Evolutionary conservation across 2,888 invertebrate genomes (phyloP).

Genomic region (Trichopria drosophilae): DNA sequence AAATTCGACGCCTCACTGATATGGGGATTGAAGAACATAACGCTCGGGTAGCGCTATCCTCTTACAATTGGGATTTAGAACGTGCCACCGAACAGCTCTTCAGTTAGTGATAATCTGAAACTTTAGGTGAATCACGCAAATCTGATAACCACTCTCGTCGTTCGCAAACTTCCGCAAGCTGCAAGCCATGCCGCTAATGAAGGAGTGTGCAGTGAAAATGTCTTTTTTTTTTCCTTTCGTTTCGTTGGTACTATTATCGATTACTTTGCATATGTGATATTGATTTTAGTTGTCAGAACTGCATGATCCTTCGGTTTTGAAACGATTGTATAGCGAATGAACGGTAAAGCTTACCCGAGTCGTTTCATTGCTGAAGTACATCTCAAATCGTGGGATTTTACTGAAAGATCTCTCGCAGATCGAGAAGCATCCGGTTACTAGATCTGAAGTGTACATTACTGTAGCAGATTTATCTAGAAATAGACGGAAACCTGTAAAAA

Average conservation of each 20-base stretch:
- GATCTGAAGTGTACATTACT: constrained; percentile 40
- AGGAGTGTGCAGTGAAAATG: too few species aligned
- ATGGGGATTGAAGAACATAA: constrained; percentile 93
- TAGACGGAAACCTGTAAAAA: constrained; percentile 48
- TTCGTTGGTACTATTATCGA: constrained; percentile 32
- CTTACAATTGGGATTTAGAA: constrained; percentile 90
- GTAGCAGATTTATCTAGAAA: constrained; percentile 44
- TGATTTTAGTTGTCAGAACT: constrained; percentile 30
- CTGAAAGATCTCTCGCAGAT: neutral
- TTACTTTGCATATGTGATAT: constrained; percentile 35
- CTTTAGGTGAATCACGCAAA: constrained; percentile 35
- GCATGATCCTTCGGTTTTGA: constrained; percentile 26
- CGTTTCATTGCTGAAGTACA: constrained; percentile 8
- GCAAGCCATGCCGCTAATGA: too few species aligned
- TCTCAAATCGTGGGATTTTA: constrained; percentile 14
- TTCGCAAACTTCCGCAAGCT: constrained; percentile 39
- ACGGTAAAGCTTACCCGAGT: constrained; percentile 29
- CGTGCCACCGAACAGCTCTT: constrained; percentile 87
- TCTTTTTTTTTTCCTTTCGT: constrained; percentile 30
- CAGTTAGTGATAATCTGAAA: constrained; percentile 66
- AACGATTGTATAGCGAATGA: constrained; percentile 29
- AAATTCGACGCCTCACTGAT: constrained; percentile 84
- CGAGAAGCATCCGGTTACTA: constrained; percentile 17
- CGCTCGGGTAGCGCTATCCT: constrained; percentile 87
- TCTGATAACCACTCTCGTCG: constrained; percentile 42